These are phyloP conservation scores for Oceanodroma leucorhoa DNA, from an alignment of 2,797 vertebrate species.

Conservation along the genomic window DNA sequence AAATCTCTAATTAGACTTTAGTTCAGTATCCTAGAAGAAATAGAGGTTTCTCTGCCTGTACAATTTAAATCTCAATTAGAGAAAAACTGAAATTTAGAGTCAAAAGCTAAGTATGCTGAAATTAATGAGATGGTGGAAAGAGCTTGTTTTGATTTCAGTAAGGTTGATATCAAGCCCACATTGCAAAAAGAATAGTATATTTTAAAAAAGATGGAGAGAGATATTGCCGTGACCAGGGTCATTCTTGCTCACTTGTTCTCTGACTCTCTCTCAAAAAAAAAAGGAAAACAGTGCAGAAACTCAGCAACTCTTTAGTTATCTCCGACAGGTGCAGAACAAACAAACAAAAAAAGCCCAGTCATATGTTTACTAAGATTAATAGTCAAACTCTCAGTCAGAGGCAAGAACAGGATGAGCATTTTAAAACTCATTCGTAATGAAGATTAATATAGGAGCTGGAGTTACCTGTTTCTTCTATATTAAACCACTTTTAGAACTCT, in stretches of 20 bases:
- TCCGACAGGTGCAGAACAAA: not conserved
- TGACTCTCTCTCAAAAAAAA: not conserved
- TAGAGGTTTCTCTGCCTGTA: not conserved
- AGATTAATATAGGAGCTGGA: not conserved
- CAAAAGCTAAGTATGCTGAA: not conserved
- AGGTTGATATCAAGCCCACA: not conserved
- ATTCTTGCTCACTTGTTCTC: not conserved
- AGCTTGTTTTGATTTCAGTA: not conserved
- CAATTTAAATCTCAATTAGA: not conserved
- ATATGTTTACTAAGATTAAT: not conserved
- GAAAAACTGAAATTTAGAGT: not conserved
- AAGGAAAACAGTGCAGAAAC: not conserved
- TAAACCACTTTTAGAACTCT: not conserved
- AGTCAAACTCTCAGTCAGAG: not conserved
- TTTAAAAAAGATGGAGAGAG: not conserved
- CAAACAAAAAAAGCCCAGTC: not conserved
- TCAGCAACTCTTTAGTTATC: not conserved
- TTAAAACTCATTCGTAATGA: not conserved
- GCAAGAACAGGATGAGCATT: not conserved
- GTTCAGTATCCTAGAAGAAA: not conserved
- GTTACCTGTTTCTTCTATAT: not conserved
- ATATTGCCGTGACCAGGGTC: not conserved
- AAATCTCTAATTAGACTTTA: slow-evolving; percentile 6
- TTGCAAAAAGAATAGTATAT: not conserved
- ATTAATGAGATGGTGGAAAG: not conserved